These are phyloP conservation scores for Heteropelma amictum DNA, from an alignment of 2,888 invertebrate genomes.

Conservation along the genomic window DNA sequence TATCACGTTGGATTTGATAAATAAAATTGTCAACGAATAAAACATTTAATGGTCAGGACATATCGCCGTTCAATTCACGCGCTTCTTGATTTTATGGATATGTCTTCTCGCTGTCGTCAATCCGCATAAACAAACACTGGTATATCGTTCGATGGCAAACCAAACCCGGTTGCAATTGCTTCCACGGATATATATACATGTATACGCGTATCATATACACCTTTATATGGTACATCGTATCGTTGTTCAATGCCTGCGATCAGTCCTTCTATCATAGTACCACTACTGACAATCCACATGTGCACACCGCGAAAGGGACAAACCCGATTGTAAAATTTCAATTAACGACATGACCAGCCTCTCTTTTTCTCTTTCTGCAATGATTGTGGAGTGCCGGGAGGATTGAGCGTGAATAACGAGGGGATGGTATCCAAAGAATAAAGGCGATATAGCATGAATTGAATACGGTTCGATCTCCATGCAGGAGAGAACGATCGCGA, in stretches of 20 bases:
- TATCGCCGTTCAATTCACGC: too few relatives aligned
- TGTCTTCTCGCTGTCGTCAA: too few relatives aligned
- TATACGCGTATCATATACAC: neutral
- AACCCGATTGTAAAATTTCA: slow-evolving; percentile 67
- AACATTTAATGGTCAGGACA: too few relatives aligned
- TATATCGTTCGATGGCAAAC: too few relatives aligned
- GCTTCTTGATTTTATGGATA: too few relatives aligned
- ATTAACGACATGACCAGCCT: slow-evolving; percentile 61
- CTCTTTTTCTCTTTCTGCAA: neutral
- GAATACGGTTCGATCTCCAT: slow-evolving; percentile 16
- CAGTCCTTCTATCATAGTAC: slow-evolving; percentile 62
- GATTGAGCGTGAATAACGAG: slow-evolving; percentile 3
- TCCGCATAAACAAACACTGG: too few relatives aligned
- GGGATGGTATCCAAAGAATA: slow-evolving; percentile 12
- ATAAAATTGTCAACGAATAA: too few relatives aligned
- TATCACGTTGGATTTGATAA: too few relatives aligned
- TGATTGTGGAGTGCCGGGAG: slow-evolving; percentile 23
- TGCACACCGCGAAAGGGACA: slow-evolving; percentile 54
- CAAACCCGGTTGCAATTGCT: too few relatives aligned
- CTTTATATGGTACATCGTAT: neutral
- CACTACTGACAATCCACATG: slow-evolving; percentile 59
- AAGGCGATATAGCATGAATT: slow-evolving; percentile 27
- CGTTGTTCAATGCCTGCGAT: slow-evolving; percentile 34
- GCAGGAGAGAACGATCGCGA: slow-evolving; percentile 33
- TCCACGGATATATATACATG: too few relatives aligned